Evolutionary conservation across 2,888 invertebrate species (phyloP).

Genomic region (Hydriomena furcata): DNA sequence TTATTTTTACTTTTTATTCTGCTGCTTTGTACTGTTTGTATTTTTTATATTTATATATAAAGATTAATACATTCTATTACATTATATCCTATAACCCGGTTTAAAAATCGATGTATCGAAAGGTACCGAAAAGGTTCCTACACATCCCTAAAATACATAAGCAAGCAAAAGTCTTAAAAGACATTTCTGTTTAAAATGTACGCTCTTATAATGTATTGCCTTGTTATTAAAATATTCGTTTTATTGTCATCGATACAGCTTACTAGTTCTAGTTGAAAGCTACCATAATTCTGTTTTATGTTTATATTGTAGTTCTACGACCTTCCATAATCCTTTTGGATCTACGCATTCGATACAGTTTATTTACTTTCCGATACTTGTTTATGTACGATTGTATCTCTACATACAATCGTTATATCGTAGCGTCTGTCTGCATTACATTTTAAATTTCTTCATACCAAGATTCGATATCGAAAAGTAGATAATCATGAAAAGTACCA

Average conservation of each 20-base stretch:
- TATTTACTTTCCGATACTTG: background rate
- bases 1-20: too few relatives aligned
- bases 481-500: too few relatives aligned
- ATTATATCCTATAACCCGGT: too few relatives aligned
- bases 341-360: slow-evolving; percentile 9
- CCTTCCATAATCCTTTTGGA: slow-evolving; percentile 23
- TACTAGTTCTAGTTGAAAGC: slow-evolving; percentile 38
- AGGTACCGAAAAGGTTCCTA: slow-evolving; percentile 13
- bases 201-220: slow-evolving; percentile 62
- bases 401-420: too few relatives aligned
- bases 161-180: slow-evolving; percentile 52
- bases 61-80: too few relatives aligned
- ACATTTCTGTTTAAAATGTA: slow-evolving; percentile 70
- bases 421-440: too few relatives aligned
- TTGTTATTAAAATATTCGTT: slow-evolving; percentile 64
- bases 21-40: too few relatives aligned
- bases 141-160: slow-evolving; percentile 42
- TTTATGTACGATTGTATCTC: too few relatives aligned
- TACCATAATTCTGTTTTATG: slow-evolving; percentile 30
- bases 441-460: too few relatives aligned
- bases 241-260: slow-evolving; percentile 46
- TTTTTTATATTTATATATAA: too few relatives aligned
- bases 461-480: too few relatives aligned
- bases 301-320: slow-evolving; percentile 16
- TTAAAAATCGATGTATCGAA: slow-evolving; percentile 22